These are phyloP conservation scores for Horisme vitalbata DNA, from an alignment of 2,888 invertebrate species.

Conservation along the genomic window DNA sequence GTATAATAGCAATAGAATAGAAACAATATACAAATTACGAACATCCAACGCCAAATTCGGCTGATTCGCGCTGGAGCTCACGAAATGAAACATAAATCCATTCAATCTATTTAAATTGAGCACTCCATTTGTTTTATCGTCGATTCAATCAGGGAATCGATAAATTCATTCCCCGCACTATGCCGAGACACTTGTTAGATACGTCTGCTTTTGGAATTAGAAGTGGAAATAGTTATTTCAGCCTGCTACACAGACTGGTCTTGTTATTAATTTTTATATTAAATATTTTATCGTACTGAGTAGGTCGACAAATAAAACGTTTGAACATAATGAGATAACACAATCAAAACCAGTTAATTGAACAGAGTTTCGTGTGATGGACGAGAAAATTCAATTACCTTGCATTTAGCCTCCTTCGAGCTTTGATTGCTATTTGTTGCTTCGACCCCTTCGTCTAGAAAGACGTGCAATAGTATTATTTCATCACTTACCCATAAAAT, in stretches of 20 bases:
- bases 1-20: conserved; percentile 8
- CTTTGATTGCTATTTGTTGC: conserved; percentile 36
- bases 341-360: conserved; percentile 31
- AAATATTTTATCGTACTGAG: neutral
- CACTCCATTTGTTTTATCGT: conserved; percentile 77
- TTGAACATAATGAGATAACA: conserved; percentile 24
- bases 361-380: conserved; percentile 29
- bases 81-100: conserved; percentile 76
- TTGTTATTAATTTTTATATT: no score
- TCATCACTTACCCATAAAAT: conserved; percentile 3
- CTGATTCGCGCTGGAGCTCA: conserved; percentile 57
- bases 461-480: conserved; percentile 9
- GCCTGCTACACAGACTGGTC: neutral
- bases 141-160: conserved; percentile 67
- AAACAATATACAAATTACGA: conserved; percentile 32
- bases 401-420: conserved; percentile 30
- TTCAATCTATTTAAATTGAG: conserved; percentile 79
- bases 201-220: conserved; percentile 15
- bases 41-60: conserved; percentile 38
- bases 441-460: conserved; percentile 20
- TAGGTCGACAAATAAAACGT: no score
- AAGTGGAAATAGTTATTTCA: conserved; percentile 2
- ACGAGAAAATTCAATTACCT: conserved; percentile 33
- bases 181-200: conserved; percentile 34
- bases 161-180: conserved; percentile 55